Base-by-base conservation (phyloP, 1,140 invertebrate genomes). In the Drosophila willistoni region DNA sequence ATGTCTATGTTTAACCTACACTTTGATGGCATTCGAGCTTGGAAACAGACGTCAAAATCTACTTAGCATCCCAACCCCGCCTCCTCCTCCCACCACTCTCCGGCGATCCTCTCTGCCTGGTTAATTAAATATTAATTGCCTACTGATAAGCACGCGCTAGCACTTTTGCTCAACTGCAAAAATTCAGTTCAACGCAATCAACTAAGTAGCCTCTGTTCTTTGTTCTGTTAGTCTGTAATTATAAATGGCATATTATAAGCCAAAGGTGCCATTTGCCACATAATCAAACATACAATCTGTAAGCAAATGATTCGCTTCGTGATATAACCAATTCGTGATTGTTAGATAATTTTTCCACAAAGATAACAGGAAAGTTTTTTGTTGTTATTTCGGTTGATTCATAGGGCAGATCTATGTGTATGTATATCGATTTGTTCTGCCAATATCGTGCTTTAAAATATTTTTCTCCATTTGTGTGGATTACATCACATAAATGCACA, bases 101-200 rank as follows among this genome's bases (percentile, higher is more conserved):
- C 44, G 44, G 14, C 44, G 9, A 7, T 51, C 44, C 19, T 14
- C 19, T 64, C 19, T 64, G 73, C 54, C 84, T 81, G 80, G 77
- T 91, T 91, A 91, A 91, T 91, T 91, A 91, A 91, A 91, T 86
- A 91, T 91, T 91, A 91, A 91, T 91, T 91, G 89, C 70, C 74
- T 67, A 70, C 51, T 76, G 89, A 91, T 91, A 91, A 85, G 81
- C 75, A 66, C 54, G 79, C 71, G 64, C 56, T 68, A 66, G 44
- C 78, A 64, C 79, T 77, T 73, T 74, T 81, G 33, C 61, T 22
- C 19, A 60, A 17, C 19, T 17, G 36, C n/a, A 9, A 51, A 51
- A 51, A 51, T 51, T 51, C 44, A 51, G 44, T 51, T 51, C 44
- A 51, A 51, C 44, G 44, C 44, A 51, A 22, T 51, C 44, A 51